A percentile compares a stretch with the other conserved stretches of the same genome.
phyloP scores from a whole-genome alignment of 1,140 invertebrate genomes.

The Bombus waltoni region DNA sequence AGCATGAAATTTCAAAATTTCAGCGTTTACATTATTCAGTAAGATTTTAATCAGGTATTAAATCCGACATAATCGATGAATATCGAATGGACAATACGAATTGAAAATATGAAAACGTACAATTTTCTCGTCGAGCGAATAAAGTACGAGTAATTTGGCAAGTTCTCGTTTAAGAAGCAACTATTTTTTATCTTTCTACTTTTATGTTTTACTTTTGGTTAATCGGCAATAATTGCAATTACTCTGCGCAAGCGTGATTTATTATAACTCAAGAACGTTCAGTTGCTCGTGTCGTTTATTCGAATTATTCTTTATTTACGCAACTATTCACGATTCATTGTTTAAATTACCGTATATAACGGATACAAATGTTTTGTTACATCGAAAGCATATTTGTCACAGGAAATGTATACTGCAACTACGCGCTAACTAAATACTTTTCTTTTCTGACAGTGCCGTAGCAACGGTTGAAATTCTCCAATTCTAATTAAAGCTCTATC shows the following conservation, averaged over 20 bases:
- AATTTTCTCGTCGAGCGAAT: neutral
- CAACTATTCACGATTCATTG: no score
- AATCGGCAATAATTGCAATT: no score
- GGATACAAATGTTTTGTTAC: neutral
- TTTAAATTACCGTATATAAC: no score
- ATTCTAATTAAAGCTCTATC: neutral
- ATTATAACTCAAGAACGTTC: no score
- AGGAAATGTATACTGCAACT: neutral
- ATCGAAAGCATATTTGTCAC: neutral
- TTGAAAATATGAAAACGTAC: neutral
- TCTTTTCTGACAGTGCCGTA: neutral
- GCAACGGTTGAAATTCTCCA: no score
- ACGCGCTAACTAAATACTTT: neutral
- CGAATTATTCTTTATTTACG: no score
- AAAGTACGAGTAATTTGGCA: no score
- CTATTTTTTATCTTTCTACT: no score
- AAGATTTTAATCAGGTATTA: neutral
- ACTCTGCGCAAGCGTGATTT: no score
- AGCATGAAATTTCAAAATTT: neutral
- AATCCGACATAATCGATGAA: neutral
- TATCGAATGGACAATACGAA: neutral
- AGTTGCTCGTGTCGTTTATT: no score
- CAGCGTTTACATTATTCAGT: neutral
- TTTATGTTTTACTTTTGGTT: no score
- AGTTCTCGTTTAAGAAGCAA: no score